Evolutionary conservation across 1,140 invertebrate species (phyloP).

Genomic region (Trichonephila clavata): DNA sequence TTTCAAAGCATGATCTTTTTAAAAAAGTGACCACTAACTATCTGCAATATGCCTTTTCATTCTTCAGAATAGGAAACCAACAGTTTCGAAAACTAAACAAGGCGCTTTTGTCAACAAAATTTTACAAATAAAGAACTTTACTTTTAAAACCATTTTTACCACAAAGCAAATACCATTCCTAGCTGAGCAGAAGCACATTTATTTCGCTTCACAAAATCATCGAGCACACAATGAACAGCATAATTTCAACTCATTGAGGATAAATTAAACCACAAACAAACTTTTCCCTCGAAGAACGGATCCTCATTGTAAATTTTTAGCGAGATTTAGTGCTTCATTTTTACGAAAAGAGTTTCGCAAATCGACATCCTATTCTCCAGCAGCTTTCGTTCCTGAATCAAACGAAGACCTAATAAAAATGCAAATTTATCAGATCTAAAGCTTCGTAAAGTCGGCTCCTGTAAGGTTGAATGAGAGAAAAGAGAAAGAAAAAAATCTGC

Average conservation of each 20-base stretch:
- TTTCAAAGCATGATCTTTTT: too few species aligned
- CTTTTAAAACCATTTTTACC: background rate
- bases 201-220: background rate
- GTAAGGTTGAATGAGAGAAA: background rate
- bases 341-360: conserved; percentile 18
- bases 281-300: background rate
- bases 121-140: background rate
- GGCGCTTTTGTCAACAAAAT: background rate
- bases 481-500: conserved; percentile 1
- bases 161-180: background rate
- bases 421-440: conserved; percentile 56
- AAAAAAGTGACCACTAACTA: too few species aligned
- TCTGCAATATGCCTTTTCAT: too few species aligned
- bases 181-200: background rate
- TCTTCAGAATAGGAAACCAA: too few species aligned
- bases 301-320: background rate
- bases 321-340: conserved; percentile 6
- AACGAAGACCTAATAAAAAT: conserved; percentile 59
- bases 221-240: background rate
- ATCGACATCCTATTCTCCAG: conserved; percentile 36
- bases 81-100: too few species aligned
- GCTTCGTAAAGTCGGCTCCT: background rate
- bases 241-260: background rate
- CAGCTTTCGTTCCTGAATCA: background rate
- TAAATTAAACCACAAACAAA: background rate